Evolutionary conservation across 2,113 vertebrate species (phyloP).

Genomic region (Microtus montanus): DNA sequence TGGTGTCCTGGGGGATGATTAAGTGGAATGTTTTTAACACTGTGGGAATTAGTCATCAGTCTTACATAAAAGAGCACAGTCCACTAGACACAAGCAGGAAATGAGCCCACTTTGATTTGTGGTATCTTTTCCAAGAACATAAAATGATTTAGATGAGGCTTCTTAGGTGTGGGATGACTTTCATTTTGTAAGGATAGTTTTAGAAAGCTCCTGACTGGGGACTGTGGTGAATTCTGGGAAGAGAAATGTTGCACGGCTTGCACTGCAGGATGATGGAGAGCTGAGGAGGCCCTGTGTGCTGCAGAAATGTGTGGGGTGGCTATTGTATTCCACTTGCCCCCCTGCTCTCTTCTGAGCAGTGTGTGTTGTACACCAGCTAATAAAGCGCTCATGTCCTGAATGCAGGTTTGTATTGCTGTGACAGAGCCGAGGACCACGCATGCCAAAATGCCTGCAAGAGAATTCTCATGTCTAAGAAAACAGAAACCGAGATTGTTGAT

Average conservation of each 20-base stretch:
- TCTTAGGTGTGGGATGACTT: not conserved
- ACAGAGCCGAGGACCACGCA: slow-evolving; percentile 93
- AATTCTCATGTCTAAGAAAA: slow-evolving; percentile 96
- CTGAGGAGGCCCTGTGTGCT: not conserved
- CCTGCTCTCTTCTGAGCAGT: slow-evolving; percentile 4
- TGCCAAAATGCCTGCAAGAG: slow-evolving; percentile 94
- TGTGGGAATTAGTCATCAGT: not conserved
- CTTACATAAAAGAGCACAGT: slow-evolving; percentile 26
- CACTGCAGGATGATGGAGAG: not conserved
- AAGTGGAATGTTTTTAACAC: not conserved
- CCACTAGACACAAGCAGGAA: not conserved
- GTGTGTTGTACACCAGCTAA: slow-evolving; percentile 1
- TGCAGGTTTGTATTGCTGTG: slow-evolving; percentile 97
- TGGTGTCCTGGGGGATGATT: slow-evolving; percentile 8
- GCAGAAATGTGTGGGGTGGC: not conserved
- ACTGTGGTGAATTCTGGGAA: not conserved
- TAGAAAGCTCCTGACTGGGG: not conserved
- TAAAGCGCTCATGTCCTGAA: slow-evolving; percentile 46
- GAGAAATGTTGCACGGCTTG: not conserved
- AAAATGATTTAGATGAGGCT: not conserved
- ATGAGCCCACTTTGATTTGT: slow-evolving; percentile 17
- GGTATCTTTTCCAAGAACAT: not conserved
- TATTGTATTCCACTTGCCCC: not conserved
- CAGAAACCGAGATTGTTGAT: slow-evolving; percentile 98
- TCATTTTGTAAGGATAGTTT: not conserved